Evolutionary conservation across 2,113 vertebrate genomes (phyloP), one percentile per base, ranked within the genome.

Genomic region (Brevimyrus niger): DNA sequence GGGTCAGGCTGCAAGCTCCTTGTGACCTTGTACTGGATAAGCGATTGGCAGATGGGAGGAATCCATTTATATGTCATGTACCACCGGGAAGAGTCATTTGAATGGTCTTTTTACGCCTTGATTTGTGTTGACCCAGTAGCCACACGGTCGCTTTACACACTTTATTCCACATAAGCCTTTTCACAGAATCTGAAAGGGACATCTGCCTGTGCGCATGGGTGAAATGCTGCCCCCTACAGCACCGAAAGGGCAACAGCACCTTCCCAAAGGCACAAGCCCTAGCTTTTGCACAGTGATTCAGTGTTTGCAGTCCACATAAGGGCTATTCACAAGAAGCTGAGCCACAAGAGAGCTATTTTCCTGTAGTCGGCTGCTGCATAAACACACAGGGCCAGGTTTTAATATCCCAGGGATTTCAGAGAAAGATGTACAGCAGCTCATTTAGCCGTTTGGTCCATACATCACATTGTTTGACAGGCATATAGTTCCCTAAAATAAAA

Each of bases 261-360:
- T 89, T 86, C 88, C 89, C 55, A 89, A 87, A 42, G 9, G 76
- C 91, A 50, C 38, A 47, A 85, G n/a, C 73, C 86, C 38, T 15
- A 21, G 7, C 38, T 69, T 87, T 17, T 9, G 89, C 89, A 92
- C 90, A 91, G 87, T 87, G 58, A 58, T 47, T 7, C 69, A 88
- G 89, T 92, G 91, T 92, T 91, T 89, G 65, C 89, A 9, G 48
- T 87, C 89, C 47, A 90, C 89, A 91, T 89, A 89, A 65, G 88
- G 88, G 47, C 46, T 51, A 88, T 91, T 93, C 90, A 91, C 23
- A 58, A 88, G 90, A n/a, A 84, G 19, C 87, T 87, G 38, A 23
- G 23, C 53, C 82, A 82, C 27, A 46, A 73, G 65, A 48, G n/a
- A 80, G 35, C 73, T 42, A 80, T 80, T 80, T 88, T 69, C 65